Conservation (phyloP, 37 sponge, comb jelly and placozoan species). For the Oopsacas minuta region DNA sequence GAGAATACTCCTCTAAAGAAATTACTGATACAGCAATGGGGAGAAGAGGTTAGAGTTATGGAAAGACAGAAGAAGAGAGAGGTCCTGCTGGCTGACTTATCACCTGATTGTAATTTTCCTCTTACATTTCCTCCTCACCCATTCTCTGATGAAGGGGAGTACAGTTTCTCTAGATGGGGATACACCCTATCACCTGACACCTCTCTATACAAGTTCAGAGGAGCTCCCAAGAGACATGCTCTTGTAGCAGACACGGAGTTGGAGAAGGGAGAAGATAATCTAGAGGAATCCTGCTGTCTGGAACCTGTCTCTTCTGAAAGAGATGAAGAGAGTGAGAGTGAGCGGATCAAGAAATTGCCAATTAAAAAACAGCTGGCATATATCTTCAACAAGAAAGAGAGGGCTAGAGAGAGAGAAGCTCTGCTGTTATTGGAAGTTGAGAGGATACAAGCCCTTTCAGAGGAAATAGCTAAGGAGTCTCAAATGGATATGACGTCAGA, state of each 20-base stretch:
- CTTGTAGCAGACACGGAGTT: not conserved
- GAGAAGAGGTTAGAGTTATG: not conserved
- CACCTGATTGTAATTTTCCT: not conserved
- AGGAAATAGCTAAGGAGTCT: not conserved
- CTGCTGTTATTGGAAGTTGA: not conserved
- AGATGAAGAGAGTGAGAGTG: not conserved
- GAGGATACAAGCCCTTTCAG: not conserved
- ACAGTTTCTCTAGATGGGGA: not conserved
- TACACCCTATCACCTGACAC: not conserved
- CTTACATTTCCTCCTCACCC: not conserved
- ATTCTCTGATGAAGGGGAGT: not conserved
- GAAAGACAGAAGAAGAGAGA: not conserved
- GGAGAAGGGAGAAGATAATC: not conserved
- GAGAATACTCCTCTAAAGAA: not conserved
- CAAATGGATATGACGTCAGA: not conserved
- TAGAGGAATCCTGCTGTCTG: not conserved
- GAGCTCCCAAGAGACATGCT: not conserved
- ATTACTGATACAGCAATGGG: not conserved
- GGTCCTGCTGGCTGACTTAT: not conserved
- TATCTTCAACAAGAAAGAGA: not conserved
- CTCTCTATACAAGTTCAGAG: conserved; percentile 8
- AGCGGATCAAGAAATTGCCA: not conserved
- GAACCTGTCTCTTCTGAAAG: not conserved
- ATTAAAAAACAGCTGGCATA: conserved; percentile 9
- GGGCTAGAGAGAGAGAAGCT: not conserved